Conservation (phyloP, 2,888 invertebrate genomes). For the Pyrocoelia pectoralis region DNA sequence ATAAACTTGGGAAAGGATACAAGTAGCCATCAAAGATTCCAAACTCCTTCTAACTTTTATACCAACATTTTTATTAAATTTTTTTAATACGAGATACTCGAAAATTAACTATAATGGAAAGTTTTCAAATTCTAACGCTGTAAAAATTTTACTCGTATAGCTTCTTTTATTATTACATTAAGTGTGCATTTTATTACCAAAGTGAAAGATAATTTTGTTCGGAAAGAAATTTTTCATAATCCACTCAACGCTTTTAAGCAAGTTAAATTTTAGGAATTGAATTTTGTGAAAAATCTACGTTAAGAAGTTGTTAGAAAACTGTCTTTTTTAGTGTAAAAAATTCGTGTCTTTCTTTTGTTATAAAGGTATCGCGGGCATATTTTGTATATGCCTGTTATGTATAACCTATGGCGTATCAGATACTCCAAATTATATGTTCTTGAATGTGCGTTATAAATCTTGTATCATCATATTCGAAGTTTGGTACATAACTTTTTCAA, state of each 20-base stretch:
- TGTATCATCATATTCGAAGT: no score
- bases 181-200: background rate
- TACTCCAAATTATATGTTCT: no score
- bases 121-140: background rate
- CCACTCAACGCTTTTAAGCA: background rate
- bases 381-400: no score
- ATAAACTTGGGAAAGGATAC: conserved; percentile 17
- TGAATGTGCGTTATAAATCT: no score
- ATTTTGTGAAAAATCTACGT: no score
- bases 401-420: no score
- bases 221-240: background rate
- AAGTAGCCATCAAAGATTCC: conserved; percentile 18
- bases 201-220: background rate
- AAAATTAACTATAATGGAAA: conserved; percentile 2
- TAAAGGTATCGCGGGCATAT: no score
- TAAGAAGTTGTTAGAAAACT: no score
- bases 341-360: no score
- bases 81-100: background rate
- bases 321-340: no score
- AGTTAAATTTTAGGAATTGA: no score
- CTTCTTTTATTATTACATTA: background rate
- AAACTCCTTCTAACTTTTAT: conserved; percentile 9
- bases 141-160: background rate
- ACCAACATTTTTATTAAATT: conserved; percentile 8
- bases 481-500: no score